These are phyloP conservation scores for Elegia similella DNA, from an alignment of 2,888 invertebrate genomes.

Conservation along the genomic window DNA sequence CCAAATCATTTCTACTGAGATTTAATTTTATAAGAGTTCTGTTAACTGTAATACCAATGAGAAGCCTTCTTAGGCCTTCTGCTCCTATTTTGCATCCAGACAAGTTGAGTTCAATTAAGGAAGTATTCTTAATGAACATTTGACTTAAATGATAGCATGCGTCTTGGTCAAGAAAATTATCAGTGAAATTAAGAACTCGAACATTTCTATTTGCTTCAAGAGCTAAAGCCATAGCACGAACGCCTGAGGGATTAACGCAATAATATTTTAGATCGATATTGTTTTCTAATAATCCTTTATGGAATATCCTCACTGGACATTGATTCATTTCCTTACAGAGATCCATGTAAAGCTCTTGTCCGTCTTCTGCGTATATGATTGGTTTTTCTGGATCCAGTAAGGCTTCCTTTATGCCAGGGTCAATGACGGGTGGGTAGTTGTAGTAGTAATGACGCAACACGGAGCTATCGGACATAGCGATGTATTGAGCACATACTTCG, in stretches of 20 bases:
- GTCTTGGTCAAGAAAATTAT: slow-evolving; percentile 57
- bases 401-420: slow-evolving; percentile 59
- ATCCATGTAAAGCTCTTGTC: slow-evolving; percentile 56
- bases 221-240: slow-evolving; percentile 58
- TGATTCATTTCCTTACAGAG: slow-evolving; percentile 56
- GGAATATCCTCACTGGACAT: slow-evolving; percentile 47
- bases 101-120: slow-evolving; percentile 49
- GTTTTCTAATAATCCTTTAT: slow-evolving; percentile 42
- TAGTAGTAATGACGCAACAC: slow-evolving; percentile 57
- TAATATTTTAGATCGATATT: slow-evolving; percentile 60
- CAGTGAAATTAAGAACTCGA: slow-evolving; percentile 47
- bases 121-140: slow-evolving; percentile 49
- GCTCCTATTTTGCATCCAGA: slow-evolving; percentile 60
- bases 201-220: slow-evolving; percentile 52
- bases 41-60: slow-evolving; percentile 40
- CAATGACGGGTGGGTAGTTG: slow-evolving; percentile 55
- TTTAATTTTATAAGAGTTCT: slow-evolving; percentile 41
- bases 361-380: slow-evolving; percentile 51
- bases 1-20: slow-evolving; percentile 47
- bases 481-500: slow-evolving; percentile 55
- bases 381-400: slow-evolving; percentile 40
- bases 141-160: slow-evolving; percentile 60
- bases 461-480: slow-evolving; percentile 52
- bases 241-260: slow-evolving; percentile 50
- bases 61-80: slow-evolving; percentile 40